Conservation (phyloP, 2,888 invertebrate genomes). For the Dusona sp. region DNA sequence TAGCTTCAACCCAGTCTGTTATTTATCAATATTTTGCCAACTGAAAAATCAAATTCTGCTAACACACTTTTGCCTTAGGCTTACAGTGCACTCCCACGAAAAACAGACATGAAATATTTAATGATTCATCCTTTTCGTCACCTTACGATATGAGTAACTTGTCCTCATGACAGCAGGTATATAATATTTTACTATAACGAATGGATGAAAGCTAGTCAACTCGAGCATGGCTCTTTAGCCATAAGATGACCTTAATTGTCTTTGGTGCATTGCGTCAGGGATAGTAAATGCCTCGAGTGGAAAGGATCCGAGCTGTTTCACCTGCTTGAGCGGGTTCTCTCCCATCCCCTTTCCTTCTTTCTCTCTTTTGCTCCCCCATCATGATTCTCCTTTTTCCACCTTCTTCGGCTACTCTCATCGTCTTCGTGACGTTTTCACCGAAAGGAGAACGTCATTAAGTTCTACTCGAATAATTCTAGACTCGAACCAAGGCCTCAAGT, state of each 20-base stretch:
- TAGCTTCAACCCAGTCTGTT: not conserved
- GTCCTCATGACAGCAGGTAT: conserved; percentile 8
- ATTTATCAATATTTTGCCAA: not conserved
- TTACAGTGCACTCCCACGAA: not conserved
- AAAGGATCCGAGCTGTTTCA: conserved; percentile 63
- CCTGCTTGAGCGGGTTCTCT: conserved; percentile 39
- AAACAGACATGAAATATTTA: not conserved
- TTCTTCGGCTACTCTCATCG: conserved; percentile 37
- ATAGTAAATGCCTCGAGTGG: conserved; percentile 58
- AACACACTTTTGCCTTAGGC: not conserved
- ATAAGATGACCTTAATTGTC: conserved; percentile 70
- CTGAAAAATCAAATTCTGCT: not conserved
- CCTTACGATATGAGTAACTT: not conserved
- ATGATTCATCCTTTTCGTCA: conserved; percentile 17
- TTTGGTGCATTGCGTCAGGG: conserved; percentile 71
- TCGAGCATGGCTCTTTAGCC: conserved; percentile 47
- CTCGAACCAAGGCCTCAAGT: conserved; percentile 65
- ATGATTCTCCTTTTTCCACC: conserved; percentile 39
- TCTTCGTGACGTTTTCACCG: conserved; percentile 63
- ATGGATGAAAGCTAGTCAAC: conserved; percentile 52
- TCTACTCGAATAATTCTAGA: conserved; percentile 73
- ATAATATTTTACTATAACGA: conserved; percentile 37
- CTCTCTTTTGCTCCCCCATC: conserved; percentile 62
- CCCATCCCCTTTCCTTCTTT: conserved; percentile 19
- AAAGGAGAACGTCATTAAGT: conserved; percentile 69